phyloP scores from a whole-genome alignment of 2,797 vertebrate species.

The Craterocephalus amniculus region DNA sequence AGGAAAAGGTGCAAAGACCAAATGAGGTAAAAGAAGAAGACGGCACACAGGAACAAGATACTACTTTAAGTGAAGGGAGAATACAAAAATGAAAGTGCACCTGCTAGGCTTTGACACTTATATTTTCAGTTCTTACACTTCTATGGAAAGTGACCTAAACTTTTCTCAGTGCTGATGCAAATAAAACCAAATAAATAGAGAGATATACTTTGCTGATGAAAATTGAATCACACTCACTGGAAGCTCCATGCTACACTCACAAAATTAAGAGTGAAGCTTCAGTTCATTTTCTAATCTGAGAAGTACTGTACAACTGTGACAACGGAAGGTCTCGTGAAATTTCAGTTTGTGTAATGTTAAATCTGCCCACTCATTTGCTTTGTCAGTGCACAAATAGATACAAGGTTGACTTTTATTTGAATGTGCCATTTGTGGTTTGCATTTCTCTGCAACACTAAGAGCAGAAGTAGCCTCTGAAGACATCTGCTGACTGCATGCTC shows the following conservation, averaged over 20 bases:
- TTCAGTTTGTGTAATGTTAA: conserved; percentile 47
- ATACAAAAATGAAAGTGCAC: conserved; percentile 9
- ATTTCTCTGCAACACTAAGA: conserved; percentile 30
- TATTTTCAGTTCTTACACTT: conserved; percentile 1
- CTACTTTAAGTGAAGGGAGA: conserved; percentile 24
- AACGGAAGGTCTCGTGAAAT: conserved; percentile 29
- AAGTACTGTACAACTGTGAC: conserved; percentile 18
- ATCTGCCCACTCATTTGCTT: conserved; percentile 53
- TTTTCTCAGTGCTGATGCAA: not conserved
- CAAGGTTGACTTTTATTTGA: conserved; percentile 57
- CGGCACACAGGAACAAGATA: conserved; percentile 22
- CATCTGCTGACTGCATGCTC: conserved; percentile 15
- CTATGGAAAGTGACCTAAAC: not conserved
- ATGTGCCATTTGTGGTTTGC: conserved; percentile 60
- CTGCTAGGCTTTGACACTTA: not conserved
- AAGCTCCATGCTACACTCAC: not conserved
- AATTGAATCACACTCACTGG: not conserved
- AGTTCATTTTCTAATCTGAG: not conserved
- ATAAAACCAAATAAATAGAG: not conserved
- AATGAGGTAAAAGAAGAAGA: conserved; percentile 7
- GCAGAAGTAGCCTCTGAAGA: conserved; percentile 20
- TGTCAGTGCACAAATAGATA: conserved; percentile 45
- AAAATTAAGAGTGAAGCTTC: not conserved
- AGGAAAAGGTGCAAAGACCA: conserved; percentile 15
- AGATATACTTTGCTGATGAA: not conserved